phyloP scores from a whole-genome alignment of 2,797 vertebrate species.

The Mus minutoides region DNA sequence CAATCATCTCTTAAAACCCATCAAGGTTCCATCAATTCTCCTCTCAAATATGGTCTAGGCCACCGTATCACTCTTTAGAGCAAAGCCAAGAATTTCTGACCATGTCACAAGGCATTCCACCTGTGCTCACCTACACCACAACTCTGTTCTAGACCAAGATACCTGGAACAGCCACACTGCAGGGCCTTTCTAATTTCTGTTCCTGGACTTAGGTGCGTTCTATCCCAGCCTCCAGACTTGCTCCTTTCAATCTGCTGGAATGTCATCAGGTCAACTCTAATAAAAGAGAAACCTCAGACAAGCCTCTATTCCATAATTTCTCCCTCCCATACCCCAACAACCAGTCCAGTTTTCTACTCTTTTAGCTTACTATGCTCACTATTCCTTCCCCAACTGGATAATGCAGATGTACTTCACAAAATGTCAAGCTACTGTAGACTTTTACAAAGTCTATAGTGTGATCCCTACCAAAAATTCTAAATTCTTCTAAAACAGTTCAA shows the following conservation, averaged over 20 bases:
- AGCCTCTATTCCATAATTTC: neutral
- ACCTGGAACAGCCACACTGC: neutral
- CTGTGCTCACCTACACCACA: neutral
- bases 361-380: neutral
- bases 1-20: slow-evolving; percentile 29
- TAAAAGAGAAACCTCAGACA: neutral
- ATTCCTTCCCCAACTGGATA: neutral
- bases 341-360: neutral
- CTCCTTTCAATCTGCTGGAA: neutral
- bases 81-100: neutral
- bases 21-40: neutral
- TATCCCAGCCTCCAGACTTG: neutral
- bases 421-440: neutral
- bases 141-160: neutral
- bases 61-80: neutral
- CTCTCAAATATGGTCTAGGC: neutral
- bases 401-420: neutral
- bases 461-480: neutral
- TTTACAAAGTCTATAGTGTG: neutral
- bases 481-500: slow-evolving; percentile 22
- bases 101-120: neutral
- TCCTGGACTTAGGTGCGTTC: neutral
- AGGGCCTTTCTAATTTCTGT: neutral
- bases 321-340: neutral
- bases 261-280: neutral